phyloP scores from a whole-genome alignment of 2,113 vertebrate genomes.

The Oceanites oceanicus region DNA sequence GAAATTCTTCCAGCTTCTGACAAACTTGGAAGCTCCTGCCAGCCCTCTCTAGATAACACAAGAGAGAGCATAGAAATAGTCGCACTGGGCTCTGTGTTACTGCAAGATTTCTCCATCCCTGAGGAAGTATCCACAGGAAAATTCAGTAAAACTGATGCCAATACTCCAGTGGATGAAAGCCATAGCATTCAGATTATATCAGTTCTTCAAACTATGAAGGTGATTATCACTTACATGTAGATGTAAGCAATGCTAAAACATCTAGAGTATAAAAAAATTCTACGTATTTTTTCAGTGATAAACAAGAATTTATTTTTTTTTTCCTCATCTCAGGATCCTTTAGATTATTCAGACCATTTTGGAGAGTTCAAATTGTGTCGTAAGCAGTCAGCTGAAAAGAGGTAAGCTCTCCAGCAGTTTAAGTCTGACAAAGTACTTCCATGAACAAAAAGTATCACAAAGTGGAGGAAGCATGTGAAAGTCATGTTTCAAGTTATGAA shows the following conservation, averaged over 20 bases:
- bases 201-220: background rate
- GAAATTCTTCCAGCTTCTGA: background rate
- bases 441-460: background rate
- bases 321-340: background rate
- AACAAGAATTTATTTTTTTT: background rate
- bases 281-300: background rate
- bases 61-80: background rate
- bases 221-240: background rate
- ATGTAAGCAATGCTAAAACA: background rate
- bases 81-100: background rate
- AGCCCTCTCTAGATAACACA: background rate
- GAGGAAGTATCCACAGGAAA: background rate
- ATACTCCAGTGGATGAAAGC: background rate
- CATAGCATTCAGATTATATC: background rate
- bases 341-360: background rate
- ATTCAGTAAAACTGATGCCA: background rate
- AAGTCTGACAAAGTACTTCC: background rate
- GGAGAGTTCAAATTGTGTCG: background rate
- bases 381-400: background rate
- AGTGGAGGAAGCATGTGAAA: background rate
- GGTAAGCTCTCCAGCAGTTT: background rate
- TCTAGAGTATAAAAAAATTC: background rate
- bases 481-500: background rate
- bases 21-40: background rate
- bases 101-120: background rate